Evolutionary conservation across 2,888 invertebrate genomes (phyloP), one percentile per base, ranked within the genome.

Genomic region (Pseudococcus jackbeardsleyi): DNA sequence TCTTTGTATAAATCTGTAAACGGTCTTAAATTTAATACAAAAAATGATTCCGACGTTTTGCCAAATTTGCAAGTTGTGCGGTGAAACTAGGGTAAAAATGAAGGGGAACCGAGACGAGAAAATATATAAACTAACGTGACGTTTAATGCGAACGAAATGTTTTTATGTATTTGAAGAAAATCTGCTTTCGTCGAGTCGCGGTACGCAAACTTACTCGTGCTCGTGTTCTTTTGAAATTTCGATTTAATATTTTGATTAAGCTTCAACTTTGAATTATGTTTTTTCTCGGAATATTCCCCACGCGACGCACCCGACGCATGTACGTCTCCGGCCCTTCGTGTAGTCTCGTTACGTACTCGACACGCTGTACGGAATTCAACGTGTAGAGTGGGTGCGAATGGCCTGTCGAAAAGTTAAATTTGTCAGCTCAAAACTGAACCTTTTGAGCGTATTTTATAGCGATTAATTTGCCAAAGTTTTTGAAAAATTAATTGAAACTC

Each of bases 1-100:
- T 59, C 59, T 59, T 59, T 59, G 59, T 59, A 59, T 33, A 33
- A 59, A 59, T 59, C 59, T 59, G 59, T 59, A 59, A 59, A 59
- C n/a, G 59, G 59, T 19, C 19, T 59, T 59, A 19, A 59, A 59
- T 59, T 59, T 59, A 19, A 59, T 59, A 19, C 59, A 19, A 59
- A 59, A 59, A 59, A 19, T 5, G 19, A 19, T 59, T 59, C 11
- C 59, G 19, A 19, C 59, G 59, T 59, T 59, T 59, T 59, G 59
- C 19, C 59, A 59, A 59, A 59, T 59, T 59, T 59, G 59, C 59
- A 59, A 59, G 19, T 59, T 59, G 4, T 6, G 9, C n/a, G 59
- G n/a, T 5, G 6, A 19, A 19, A 59, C 6, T 6, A 59, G 6
- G 59, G 19, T 6, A 19, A 59, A 19, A 19, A 59, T 5, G 17